Conservation (phyloP, 2,888 invertebrate genomes). For the Tholera decimalis region DNA sequence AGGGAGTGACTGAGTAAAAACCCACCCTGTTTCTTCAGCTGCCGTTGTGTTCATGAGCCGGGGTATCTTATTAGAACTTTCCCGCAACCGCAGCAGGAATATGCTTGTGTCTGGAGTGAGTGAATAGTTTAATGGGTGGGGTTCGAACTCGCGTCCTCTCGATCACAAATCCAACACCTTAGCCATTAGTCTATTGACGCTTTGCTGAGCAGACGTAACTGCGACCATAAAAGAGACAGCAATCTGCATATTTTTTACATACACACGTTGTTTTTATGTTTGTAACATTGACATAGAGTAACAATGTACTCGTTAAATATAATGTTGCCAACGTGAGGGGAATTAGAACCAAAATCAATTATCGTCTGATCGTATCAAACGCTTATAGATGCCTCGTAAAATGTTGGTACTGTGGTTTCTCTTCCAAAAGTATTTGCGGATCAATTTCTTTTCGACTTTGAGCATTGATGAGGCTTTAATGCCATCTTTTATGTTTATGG, state of each 20-base stretch:
- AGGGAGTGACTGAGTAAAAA: no score
- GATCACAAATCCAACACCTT: no score
- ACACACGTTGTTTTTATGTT: conserved; percentile 18
- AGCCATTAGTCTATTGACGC: background rate
- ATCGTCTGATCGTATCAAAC: conserved; percentile 21
- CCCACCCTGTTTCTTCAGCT: no score
- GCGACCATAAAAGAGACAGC: background rate
- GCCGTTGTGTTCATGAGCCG: no score
- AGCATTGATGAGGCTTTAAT: conserved; percentile 41
- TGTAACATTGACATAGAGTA: conserved; percentile 43
- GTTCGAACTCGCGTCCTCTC: no score
- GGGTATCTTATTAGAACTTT: no score
- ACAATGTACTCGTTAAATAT: conserved; percentile 62
- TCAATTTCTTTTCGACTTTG: conserved; percentile 46
- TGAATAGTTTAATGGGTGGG: no score
- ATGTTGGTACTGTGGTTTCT: conserved; percentile 41
- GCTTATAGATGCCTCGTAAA: conserved; percentile 46
- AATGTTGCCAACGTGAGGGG: conserved; percentile 55
- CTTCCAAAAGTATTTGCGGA: conserved; percentile 40
- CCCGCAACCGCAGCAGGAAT: no score
- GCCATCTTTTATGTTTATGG: conserved; percentile 22
- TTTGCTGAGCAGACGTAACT: background rate
- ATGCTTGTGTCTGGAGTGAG: no score
- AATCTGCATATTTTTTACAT: conserved; percentile 40
- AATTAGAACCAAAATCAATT: conserved; percentile 46